These are phyloP conservation scores for Leptinotarsa rubiginosa DNA, from an alignment of 2,888 invertebrate species.

Conservation along the genomic window DNA sequence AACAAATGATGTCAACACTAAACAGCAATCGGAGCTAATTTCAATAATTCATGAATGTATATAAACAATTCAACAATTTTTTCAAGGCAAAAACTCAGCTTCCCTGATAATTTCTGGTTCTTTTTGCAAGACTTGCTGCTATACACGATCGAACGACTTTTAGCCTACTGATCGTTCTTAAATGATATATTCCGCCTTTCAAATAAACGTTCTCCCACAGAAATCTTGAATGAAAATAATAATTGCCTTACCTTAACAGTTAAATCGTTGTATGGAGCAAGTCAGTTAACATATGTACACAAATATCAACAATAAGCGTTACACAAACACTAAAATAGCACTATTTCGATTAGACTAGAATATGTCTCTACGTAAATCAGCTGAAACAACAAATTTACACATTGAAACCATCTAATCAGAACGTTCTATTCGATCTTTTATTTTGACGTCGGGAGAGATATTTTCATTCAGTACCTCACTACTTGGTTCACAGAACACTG, in stretches of 20 bases:
- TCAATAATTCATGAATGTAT: not conserved
- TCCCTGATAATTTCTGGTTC: not conserved
- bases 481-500: conserved; percentile 30
- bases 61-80: not conserved
- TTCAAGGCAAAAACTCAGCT: conserved; percentile 5
- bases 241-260: conserved; percentile 38
- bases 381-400: conserved; percentile 36
- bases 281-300: conserved; percentile 39
- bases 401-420: conserved; percentile 35
- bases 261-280: conserved; percentile 41
- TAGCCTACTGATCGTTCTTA: not conserved
- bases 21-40: not conserved
- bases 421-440: conserved; percentile 31
- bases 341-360: conserved; percentile 32
- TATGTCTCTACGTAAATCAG: conserved; percentile 28
- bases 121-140: not conserved
- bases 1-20: conserved; percentile 11
- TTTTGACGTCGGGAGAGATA: conserved; percentile 41
- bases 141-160: not conserved
- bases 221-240: conserved; percentile 21
- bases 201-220: not conserved
- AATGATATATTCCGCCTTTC: not conserved
- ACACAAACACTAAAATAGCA: conserved; percentile 36
- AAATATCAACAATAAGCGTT: conserved; percentile 39
- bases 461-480: conserved; percentile 26